These are phyloP conservation scores for Phrynocephalus forsythii DNA, from an alignment of 2,797 vertebrate species.

Conservation along the genomic window DNA sequence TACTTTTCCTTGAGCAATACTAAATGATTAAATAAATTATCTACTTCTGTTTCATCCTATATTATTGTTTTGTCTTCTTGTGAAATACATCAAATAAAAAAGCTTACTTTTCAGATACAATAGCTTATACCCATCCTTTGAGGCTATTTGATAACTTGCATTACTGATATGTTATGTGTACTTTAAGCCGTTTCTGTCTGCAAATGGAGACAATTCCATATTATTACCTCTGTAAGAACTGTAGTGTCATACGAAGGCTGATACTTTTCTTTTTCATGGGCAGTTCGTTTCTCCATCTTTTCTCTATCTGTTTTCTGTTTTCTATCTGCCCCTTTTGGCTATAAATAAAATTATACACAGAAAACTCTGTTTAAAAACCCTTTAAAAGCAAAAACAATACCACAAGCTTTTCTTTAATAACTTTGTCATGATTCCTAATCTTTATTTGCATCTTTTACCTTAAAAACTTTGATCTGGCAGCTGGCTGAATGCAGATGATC, in stretches of 20 bases:
- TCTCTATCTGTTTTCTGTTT: slow-evolving; percentile 88
- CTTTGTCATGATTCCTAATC: no score
- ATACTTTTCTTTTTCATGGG: slow-evolving; percentile 86
- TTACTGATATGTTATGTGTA: neutral
- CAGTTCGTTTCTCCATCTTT: slow-evolving; percentile 87
- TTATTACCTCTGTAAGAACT: slow-evolving; percentile 84
- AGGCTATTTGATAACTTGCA: slow-evolving; percentile 26
- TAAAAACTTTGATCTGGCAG: slow-evolving; percentile 98
- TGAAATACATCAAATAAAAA: slow-evolving; percentile 43
- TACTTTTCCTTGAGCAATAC: slow-evolving; percentile 62
- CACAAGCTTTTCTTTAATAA: neutral
- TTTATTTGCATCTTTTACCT: slow-evolving; percentile 79
- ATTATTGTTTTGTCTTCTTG: slow-evolving; percentile 25
- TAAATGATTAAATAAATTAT: slow-evolving; percentile 15
- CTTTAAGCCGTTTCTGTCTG: slow-evolving; percentile 16
- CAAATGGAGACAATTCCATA: slow-evolving; percentile 25
- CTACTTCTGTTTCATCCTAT: slow-evolving; percentile 22
- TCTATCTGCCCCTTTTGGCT: slow-evolving; percentile 88
- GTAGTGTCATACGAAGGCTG: slow-evolving; percentile 87
- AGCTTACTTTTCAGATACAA: slow-evolving; percentile 9
- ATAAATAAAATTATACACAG: slow-evolving; percentile 62
- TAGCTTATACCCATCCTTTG: slow-evolving; percentile 39
- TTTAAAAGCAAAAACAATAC: slow-evolving; percentile 33
- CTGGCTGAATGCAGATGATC: slow-evolving; percentile 98
- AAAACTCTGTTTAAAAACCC: slow-evolving; percentile 7